Evolutionary conservation across 2,113 vertebrate genomes (phyloP).

Genomic region (Sinocyclocheilus grahami): DNA sequence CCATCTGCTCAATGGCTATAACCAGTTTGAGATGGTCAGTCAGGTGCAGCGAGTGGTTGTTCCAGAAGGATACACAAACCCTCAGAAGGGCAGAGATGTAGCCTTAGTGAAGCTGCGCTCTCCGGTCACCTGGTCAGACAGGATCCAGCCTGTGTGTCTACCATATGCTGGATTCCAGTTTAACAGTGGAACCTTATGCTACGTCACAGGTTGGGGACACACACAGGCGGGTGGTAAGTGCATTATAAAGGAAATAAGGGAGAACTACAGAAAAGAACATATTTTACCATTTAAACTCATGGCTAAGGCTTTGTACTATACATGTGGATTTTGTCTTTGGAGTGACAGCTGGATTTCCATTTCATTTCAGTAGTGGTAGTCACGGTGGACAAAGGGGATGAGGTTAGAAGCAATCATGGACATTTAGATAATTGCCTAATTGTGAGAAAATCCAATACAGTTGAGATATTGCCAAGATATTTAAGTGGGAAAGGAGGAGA

Average conservation of each 20-base stretch:
- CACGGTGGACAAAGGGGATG: too few relatives aligned
- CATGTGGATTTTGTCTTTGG: too few relatives aligned
- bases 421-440: too few relatives aligned
- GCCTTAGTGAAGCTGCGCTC: slow-evolving; percentile 68
- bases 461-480: too few relatives aligned
- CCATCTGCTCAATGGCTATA: slow-evolving; percentile 40
- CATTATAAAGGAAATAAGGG: not conserved
- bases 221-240: slow-evolving; percentile 57
- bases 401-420: too few relatives aligned
- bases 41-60: slow-evolving; percentile 51
- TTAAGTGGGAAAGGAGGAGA: too few relatives aligned
- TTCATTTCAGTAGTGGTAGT: too few relatives aligned
- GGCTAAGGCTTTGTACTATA: too few relatives aligned
- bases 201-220: slow-evolving; percentile 79
- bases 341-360: too few relatives aligned
- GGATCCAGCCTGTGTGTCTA: slow-evolving; percentile 75
- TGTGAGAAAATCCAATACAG: too few relatives aligned
- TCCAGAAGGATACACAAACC: slow-evolving; percentile 60
- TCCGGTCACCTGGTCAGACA: slow-evolving; percentile 60
- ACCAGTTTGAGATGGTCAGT: slow-evolving; percentile 40
- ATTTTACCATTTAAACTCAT: not conserved
- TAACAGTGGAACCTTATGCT: slow-evolving; percentile 69
- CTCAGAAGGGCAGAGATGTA: slow-evolving; percentile 69
- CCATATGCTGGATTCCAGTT: slow-evolving; percentile 66
- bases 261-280: not conserved